phyloP scores from a whole-genome alignment of 1,140 invertebrate genomes.

The Callitettix versicolor region DNA sequence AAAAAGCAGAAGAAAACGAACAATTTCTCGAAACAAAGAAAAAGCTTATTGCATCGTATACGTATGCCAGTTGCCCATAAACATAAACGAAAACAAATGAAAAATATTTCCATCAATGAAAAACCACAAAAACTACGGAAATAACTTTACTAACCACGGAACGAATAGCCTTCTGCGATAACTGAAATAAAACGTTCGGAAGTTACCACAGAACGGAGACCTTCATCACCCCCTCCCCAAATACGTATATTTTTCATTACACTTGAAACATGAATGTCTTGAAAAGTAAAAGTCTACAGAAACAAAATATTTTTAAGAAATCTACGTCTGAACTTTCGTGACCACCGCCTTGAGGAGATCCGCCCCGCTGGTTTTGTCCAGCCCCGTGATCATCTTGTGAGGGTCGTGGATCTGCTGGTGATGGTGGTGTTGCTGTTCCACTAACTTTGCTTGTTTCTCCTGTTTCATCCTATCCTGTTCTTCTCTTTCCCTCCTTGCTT shows the following conservation, averaged over 20 bases:
- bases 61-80: slow-evolving; percentile 1
- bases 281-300: too few species aligned
- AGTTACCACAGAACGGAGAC: too few species aligned
- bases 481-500: slow-evolving; percentile 77
- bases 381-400: slow-evolving; percentile 22
- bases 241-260: too few species aligned
- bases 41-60: slow-evolving; percentile 11
- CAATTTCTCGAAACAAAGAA: too few species aligned
- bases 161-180: too few species aligned
- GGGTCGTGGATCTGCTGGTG: slow-evolving; percentile 38
- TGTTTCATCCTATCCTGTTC: slow-evolving; percentile 85
- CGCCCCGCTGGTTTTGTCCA: slow-evolving; percentile 22
- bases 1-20: too few species aligned
- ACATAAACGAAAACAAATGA: not conserved
- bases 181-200: too few species aligned
- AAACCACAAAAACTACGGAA: too few species aligned
- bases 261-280: too few species aligned
- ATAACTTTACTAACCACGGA: too few species aligned
- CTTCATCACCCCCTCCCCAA: too few species aligned
- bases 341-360: slow-evolving; percentile 27
- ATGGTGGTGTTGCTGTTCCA: slow-evolving; percentile 45
- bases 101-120: too few species aligned
- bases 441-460: slow-evolving; percentile 69
- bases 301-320: not conserved
- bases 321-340: slow-evolving; percentile 26